Evolutionary conservation across 2,888 invertebrate species (phyloP), one percentile per base, ranked within the genome.

Genomic region (Philereme vetulata): DNA sequence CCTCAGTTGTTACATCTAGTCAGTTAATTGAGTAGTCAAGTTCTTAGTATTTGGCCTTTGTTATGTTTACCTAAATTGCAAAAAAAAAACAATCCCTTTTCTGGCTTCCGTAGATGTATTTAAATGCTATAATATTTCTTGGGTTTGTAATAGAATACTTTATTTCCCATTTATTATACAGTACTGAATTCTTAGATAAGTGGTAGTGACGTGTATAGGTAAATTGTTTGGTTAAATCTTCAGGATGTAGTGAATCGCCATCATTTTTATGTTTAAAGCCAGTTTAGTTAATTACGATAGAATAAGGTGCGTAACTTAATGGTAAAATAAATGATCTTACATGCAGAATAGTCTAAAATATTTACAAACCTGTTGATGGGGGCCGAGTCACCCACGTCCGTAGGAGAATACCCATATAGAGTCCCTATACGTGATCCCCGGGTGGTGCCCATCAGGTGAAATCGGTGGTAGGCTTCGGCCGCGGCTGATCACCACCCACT

Each of bases 241-340:
- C 66, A 71, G 21, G 21, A 67, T 71, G 74, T 76, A 80, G 75
- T 74, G 72, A 70, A 66, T 78, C 77, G 82, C 79, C 81, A 81
- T 82, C 77, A 72, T 72, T 77, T 80, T 79, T 80, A 77, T 75
- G 70, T 73, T 74, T 73, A 72, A 84, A 85, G 86, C 87, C 86
- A 88, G 86, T 88, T 85, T 84, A 86, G 87, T 77, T 87, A 77
- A 81, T 76, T 79, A 75, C 75, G 77, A 72, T 88, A 89, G 84
- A 70, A 74, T 90, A 89, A 90, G 86, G 68, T 83, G 78, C 85
- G 78, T 86, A 85, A 84, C 81, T 84, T 79, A 79, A 81, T 85
- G 86, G 85, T 87, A 88, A 70, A 80, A 90, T 89, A 89, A 90
- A 90, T 78, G 71, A 86, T 84, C 75, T 84, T 87, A 88, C 84